Conservation (phyloP, 2,797 vertebrate species). For the Myioborus melanocephalus region DNA sequence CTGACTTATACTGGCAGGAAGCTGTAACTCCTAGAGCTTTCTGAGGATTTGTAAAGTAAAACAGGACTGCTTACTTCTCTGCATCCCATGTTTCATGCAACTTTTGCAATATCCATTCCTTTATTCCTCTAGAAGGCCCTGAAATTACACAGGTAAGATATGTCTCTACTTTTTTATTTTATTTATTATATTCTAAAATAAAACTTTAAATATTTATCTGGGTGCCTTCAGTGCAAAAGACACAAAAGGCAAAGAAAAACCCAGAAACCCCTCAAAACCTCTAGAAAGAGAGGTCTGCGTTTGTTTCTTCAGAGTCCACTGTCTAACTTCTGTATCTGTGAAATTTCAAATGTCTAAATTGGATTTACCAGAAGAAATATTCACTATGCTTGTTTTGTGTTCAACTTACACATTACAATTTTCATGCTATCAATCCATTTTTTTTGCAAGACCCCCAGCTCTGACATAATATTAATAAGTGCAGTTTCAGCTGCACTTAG, state of each 20-base stretch:
- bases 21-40: conserved; percentile 4
- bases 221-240: not conserved
- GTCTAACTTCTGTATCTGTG: not conserved
- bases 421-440: not conserved
- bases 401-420: not conserved
- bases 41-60: conserved; percentile 35
- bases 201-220: not conserved
- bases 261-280: not conserved
- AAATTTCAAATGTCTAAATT: not conserved
- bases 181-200: not conserved
- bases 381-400: not conserved
- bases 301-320: not conserved
- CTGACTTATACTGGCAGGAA: conserved; percentile 46
- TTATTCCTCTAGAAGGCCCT: not conserved
- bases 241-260: not conserved
- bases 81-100: not conserved
- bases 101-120: not conserved
- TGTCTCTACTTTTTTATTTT: not conserved
- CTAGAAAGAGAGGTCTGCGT: not conserved
- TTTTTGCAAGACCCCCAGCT: not conserved
- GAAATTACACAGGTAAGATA: conserved; percentile 66
- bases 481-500: not conserved
- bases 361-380: not conserved
- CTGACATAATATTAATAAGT: not conserved
- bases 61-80: not conserved